Percentiles rank a stretch among this genome's conserved stretches.
Conservation (phyloP, 2,797 vertebrate genomes). For the Apogon talboti region DNA sequence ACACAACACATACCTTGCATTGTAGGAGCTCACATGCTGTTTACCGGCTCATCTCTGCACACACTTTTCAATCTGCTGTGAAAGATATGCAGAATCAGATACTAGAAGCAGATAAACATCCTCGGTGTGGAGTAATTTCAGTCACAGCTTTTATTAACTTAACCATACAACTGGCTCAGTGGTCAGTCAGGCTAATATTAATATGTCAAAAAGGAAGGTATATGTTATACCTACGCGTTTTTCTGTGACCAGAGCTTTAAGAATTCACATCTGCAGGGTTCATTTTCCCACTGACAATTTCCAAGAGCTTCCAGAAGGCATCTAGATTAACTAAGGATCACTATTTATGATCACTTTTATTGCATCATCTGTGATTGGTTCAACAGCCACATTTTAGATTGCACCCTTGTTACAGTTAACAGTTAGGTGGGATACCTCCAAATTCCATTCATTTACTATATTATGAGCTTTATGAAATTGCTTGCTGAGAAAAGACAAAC, state of each 20-base stretch:
- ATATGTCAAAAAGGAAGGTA: background rate
- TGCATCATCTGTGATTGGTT: constrained; percentile 15
- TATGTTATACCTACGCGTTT: constrained; percentile 16
- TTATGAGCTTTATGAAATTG: constrained; percentile 3
- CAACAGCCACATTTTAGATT: background rate
- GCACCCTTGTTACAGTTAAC: constrained; percentile 1
- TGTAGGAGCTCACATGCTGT: background rate
- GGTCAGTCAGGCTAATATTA: constrained; percentile 17
- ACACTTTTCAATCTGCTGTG: background rate
- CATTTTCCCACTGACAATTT: constrained; percentile 48
- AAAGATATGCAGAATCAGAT: constrained; percentile 1
- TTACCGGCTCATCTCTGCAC: constrained; percentile 11
- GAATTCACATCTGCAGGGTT: constrained; percentile 58
- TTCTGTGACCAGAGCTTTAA: constrained; percentile 37
- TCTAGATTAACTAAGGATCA: constrained; percentile 47
- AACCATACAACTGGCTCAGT: constrained; percentile 13
- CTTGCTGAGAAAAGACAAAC: background rate
- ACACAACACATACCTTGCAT: constrained; percentile 8
- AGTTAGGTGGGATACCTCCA: background rate
- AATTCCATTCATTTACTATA: constrained; percentile 5
- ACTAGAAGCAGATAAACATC: background rate
- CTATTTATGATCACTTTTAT: background rate
- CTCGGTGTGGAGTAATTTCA: background rate
- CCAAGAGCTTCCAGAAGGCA: constrained; percentile 36
- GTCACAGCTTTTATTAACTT: constrained; percentile 3